Conservation (phyloP, 2,113 vertebrate genomes). For the Taurulus bubalis region DNA sequence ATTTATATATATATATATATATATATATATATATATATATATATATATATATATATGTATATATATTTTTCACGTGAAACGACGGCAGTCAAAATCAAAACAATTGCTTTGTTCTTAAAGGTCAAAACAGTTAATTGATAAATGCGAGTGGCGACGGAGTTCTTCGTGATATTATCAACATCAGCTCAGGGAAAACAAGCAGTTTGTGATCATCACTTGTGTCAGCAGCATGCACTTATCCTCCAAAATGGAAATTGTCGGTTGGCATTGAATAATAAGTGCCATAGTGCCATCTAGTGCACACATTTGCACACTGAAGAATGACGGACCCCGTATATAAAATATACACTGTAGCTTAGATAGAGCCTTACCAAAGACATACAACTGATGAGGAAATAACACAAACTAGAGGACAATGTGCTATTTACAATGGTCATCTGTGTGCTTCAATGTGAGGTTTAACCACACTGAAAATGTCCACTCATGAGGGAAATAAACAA, state of each 20-base stretch:
- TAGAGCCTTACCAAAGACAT: slow-evolving; percentile 3
- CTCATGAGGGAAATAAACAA: slow-evolving; percentile 64
- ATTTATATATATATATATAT: slow-evolving; percentile 24
- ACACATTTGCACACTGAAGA: slow-evolving; percentile 67
- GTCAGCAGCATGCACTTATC: slow-evolving; percentile 46
- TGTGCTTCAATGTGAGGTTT: slow-evolving; percentile 39
- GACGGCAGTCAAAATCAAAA: background rate
- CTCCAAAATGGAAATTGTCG: slow-evolving; percentile 62
- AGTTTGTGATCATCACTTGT: slow-evolving; percentile 66
- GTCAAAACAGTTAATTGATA: slow-evolving; percentile 55
- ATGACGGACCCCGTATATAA: slow-evolving; percentile 32
- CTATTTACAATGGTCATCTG: slow-evolving; percentile 27
- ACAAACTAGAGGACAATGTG: slow-evolving; percentile 10
- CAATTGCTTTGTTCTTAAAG: slow-evolving; percentile 29
- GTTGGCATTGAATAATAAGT: slow-evolving; percentile 74
- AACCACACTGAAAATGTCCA: slow-evolving; percentile 60
- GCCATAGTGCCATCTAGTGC: slow-evolving; percentile 84
- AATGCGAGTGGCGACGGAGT: slow-evolving; percentile 25
- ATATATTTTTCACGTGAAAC: slow-evolving; percentile 24
- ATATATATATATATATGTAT: too few relatives aligned
- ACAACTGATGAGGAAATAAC: slow-evolving; percentile 7
- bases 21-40: slow-evolving; percentile 2
- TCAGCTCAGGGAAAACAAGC: slow-evolving; percentile 61
- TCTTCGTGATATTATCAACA: slow-evolving; percentile 56
- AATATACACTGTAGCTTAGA: background rate